Percentiles rank a stretch among this genome's conserved stretches.
Evolutionary conservation across 2,888 invertebrate genomes (phyloP).

Genomic region (Rhagophthalmus giganteus): DNA sequence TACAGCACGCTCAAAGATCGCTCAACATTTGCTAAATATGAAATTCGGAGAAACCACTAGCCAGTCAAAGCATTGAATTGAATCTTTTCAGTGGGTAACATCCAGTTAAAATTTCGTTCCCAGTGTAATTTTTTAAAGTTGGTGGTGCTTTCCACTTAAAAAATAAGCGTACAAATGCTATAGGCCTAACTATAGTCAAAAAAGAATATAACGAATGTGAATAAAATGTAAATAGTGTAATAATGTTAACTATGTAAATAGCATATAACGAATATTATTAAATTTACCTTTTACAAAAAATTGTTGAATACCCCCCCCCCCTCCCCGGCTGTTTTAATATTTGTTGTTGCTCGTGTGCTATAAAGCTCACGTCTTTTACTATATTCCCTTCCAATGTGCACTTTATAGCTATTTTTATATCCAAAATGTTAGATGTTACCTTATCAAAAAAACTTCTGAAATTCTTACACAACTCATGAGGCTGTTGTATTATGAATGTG

Average conservation of each 20-base stretch:
- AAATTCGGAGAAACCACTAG: constrained; percentile 16
- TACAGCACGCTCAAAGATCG: constrained; percentile 6
- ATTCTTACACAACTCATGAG: constrained; percentile 49
- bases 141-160: constrained; percentile 49
- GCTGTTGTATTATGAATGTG: constrained; percentile 58
- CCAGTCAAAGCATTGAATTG: constrained; percentile 12
- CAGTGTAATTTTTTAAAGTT: constrained; percentile 24
- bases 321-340: constrained; percentile 46
- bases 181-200: constrained; percentile 50
- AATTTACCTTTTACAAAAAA: constrained; percentile 39
- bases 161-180: constrained; percentile 53
- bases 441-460: constrained; percentile 42
- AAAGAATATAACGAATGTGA: constrained; percentile 36
- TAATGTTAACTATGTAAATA: constrained; percentile 48
- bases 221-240: constrained; percentile 42
- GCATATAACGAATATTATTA: constrained; percentile 32
- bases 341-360: constrained; percentile 45
- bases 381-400: constrained; percentile 43
- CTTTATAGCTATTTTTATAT: constrained; percentile 51
- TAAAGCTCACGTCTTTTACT: constrained; percentile 37
- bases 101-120: constrained; percentile 15
- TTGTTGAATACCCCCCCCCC: constrained; percentile 46
- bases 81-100: constrained; percentile 17
- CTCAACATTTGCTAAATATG: constrained; percentile 5
- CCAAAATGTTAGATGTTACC: constrained; percentile 50